Conservation (phyloP, 30 jellyfish, hydroid and myxozoan species). For the Cassiopea xamachana region DNA sequence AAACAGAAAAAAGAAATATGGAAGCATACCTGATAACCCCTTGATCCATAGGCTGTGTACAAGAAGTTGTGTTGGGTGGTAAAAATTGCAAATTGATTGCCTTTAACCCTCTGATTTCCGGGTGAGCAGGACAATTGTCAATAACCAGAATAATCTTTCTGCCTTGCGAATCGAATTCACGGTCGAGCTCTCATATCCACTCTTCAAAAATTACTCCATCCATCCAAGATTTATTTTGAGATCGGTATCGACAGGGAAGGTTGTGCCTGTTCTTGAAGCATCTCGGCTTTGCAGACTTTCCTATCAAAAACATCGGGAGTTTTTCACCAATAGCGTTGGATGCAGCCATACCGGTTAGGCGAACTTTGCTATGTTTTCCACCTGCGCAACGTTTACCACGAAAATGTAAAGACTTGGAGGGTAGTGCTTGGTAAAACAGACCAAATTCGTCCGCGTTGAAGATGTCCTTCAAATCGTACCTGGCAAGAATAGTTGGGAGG, state of each 20-base stretch:
- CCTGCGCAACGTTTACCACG: conserved; percentile 6
- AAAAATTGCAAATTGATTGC: not conserved
- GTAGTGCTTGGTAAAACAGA: no score
- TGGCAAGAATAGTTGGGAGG: no score
- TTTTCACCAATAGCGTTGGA: conserved; percentile 41
- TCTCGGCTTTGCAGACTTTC: conserved; percentile 37
- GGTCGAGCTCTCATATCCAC: conserved; percentile 43
- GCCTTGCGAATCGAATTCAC: not conserved
- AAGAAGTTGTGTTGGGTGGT: conserved; percentile 44
- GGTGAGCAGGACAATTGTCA: conserved; percentile 74
- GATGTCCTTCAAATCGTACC: no score
- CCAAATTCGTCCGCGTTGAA: no score
- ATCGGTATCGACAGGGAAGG: conserved; percentile 65
- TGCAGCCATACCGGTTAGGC: conserved; percentile 27
- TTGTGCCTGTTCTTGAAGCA: conserved; percentile 1
- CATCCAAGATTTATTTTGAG: conserved; percentile 58
- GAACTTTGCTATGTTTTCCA: conserved; percentile 25
- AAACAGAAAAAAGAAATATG: no score
- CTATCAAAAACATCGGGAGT: conserved; percentile 34
- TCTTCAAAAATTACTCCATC: conserved; percentile 40
- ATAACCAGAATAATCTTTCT: conserved; percentile 16
- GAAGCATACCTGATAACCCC: conserved; percentile 4
- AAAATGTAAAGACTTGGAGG: not conserved
- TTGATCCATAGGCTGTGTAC: conserved; percentile 52
- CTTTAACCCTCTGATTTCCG: conserved; percentile 19